These are phyloP conservation scores for Prosopocoilus inquinatus DNA, from an alignment of 2,888 invertebrate genomes.

Conservation along the genomic window DNA sequence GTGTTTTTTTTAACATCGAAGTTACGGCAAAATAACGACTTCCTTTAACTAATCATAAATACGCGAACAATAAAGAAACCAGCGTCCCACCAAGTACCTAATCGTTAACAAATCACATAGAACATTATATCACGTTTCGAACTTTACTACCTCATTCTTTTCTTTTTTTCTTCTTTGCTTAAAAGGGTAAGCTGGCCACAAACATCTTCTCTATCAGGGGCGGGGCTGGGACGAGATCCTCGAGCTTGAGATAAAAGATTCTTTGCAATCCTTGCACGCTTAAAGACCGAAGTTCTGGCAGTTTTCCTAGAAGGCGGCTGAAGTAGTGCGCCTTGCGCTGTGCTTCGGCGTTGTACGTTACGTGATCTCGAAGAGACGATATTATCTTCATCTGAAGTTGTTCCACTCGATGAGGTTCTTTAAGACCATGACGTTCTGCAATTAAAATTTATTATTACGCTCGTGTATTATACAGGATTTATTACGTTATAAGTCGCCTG, in stretches of 20 bases:
- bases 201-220: constrained; percentile 95
- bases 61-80: constrained; percentile 4
- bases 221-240: constrained; percentile 88
- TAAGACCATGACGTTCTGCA: constrained; percentile 88
- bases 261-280: constrained; percentile 92
- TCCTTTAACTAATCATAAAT: not conserved
- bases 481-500: no score
- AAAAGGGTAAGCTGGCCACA: constrained; percentile 80
- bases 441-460: constrained; percentile 4
- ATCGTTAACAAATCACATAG: constrained; percentile 46
- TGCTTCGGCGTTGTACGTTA: constrained; percentile 86
- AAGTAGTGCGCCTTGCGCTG: constrained; percentile 91
- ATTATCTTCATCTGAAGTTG: constrained; percentile 96
- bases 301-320: constrained; percentile 86
- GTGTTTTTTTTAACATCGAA: no score
- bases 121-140: constrained; percentile 45
- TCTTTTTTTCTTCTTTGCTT: no score
- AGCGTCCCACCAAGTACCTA: constrained; percentile 14
- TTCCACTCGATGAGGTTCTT: constrained; percentile 89
- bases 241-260: constrained; percentile 90
- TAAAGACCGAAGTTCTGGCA: constrained; percentile 88
- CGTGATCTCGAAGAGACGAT: constrained; percentile 92
- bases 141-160: constrained; percentile 7
- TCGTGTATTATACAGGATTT: no score
- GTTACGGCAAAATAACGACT: no score